phyloP scores from a whole-genome alignment of 2,888 invertebrate genomes.

The Lacanobia wlatinum region DNA sequence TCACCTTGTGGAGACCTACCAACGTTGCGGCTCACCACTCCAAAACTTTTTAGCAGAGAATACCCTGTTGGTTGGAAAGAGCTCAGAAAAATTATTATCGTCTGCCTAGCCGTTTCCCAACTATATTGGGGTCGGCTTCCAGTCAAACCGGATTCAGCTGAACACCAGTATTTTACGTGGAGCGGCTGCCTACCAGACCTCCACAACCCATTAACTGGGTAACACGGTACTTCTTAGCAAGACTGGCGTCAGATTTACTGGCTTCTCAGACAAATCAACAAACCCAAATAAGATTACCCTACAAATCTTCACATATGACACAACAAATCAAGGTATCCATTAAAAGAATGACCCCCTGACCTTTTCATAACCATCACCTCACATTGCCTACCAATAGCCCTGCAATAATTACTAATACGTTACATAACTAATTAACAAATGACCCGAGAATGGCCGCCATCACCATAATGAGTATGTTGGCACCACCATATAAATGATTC shows the following conservation, averaged over 20 bases:
- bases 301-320: neutral
- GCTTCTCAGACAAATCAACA: neutral
- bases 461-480: slow-evolving; percentile 32
- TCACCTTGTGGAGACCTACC: neutral
- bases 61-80: too few species aligned
- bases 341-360: slow-evolving; percentile 6
- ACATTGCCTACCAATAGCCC: slow-evolving; percentile 8
- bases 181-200: too few species aligned
- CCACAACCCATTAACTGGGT: too few species aligned
- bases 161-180: too few species aligned
- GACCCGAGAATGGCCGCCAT: neutral
- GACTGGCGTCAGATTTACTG: too few species aligned
- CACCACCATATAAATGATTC: slow-evolving; percentile 20
- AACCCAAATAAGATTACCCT: neutral
- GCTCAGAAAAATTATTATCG: too few species aligned
- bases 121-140: too few species aligned
- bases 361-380: neutral
- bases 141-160: too few species aligned
- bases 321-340: neutral
- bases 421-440: slow-evolving; percentile 44
- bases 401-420: slow-evolving; percentile 28
- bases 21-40: too few species aligned
- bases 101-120: too few species aligned
- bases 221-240: too few species aligned
- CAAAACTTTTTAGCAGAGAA: too few species aligned